These are phyloP conservation scores for Pseudocheirus occidentalis DNA, from an alignment of 2,797 vertebrate species.

Conservation along the genomic window DNA sequence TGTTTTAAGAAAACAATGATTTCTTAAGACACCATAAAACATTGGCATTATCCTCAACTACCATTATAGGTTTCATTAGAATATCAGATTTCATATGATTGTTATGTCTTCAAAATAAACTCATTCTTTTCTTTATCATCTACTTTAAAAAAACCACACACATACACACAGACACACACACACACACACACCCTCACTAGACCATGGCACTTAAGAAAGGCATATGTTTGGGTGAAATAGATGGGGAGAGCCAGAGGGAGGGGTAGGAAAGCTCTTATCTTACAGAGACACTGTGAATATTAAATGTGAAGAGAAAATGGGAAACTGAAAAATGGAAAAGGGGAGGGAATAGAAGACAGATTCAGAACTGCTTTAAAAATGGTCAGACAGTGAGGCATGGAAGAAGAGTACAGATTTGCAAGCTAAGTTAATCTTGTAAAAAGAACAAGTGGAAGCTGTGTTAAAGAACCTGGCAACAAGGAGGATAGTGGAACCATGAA, in stretches of 20 bases:
- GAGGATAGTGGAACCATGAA: not conserved
- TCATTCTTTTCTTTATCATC: not conserved
- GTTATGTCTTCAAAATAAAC: too few relatives aligned
- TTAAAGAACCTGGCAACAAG: not conserved
- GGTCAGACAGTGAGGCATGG: not conserved
- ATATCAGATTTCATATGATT: too few relatives aligned
- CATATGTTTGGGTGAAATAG: not conserved
- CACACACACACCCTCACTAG: not conserved
- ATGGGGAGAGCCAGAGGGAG: not conserved
- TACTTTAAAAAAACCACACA: not conserved
- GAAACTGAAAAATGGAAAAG: not conserved
- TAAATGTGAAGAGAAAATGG: not conserved
- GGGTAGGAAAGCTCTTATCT: not conserved
- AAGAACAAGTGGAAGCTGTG: not conserved
- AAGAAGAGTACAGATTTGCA: not conserved
- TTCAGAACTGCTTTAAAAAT: too few relatives aligned
- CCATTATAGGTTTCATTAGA: rapidly evolving
- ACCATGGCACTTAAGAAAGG: not conserved
- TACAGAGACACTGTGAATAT: not conserved
- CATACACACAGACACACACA: too few relatives aligned
- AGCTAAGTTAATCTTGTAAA: not conserved
- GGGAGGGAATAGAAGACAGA: not conserved
- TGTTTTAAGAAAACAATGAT: not conserved
- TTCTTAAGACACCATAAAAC: not conserved
- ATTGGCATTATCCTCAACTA: not conserved